Base-by-base conservation (phyloP, 2,113 vertebrate species). In the Catharus bicknelli region DNA sequence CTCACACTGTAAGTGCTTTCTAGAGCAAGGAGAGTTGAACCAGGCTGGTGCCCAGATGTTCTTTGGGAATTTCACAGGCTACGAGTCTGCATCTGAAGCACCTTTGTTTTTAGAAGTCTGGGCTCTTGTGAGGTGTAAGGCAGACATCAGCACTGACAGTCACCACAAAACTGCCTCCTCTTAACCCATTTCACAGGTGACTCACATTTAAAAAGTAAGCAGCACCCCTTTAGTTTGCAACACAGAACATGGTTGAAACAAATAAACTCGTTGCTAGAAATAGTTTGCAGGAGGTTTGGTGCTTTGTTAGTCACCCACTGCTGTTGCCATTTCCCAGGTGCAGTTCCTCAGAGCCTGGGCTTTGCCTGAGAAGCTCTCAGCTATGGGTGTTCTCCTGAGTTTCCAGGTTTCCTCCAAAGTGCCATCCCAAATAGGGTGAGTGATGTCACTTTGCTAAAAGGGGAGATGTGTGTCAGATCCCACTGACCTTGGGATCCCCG, bases 401-500 rank as follows among this genome's bases (percentile, higher is more conserved):
- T 43, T 14, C 4, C 13, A 5, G 13, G 4, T 48, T 5, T 67
- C 13, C 43, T 92, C 69, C 55, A 48, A 48, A 53, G 50, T 17
- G 32, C 6, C 11, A 32, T 21, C 53, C 32, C 48, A 11, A 5
- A 4, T 23, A 63, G 27, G 29, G 61, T 38, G 53, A 82, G 53
- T 72, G 69, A 19, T 36, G 27, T 43, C 38, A 42, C 34, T 59
- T 38, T 50, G 13, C 59, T 6, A 6, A 17, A 53, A 68, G 30
- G 58, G 34, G 23, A 34, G 4, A 25, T 34, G 42, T 1, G 5
- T 40, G 38, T 9, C 62, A 7, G 38, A 38, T 67, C 12, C 29
- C 30, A 19, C 21, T 67, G 25, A 16, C 13, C 11, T 14, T 53
- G 48, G 53, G 25, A 72, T 43, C 32, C n/a, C 55, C 0, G 0